Percentiles rank a stretch among this genome's conserved stretches.
Conservation (phyloP, 2,797 vertebrate species). For the Enteromius argenteus region DNA sequence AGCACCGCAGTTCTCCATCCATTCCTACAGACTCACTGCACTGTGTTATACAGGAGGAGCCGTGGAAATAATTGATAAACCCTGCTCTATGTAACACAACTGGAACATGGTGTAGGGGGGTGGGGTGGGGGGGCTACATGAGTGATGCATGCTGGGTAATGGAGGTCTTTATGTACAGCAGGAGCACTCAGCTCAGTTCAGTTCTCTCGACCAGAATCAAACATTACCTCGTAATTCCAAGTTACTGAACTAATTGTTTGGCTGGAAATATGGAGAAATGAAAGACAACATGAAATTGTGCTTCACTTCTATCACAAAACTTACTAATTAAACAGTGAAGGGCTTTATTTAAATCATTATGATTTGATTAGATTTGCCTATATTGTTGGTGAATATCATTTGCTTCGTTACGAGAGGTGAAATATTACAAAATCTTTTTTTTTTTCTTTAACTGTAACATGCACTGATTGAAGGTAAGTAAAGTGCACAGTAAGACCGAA, state of each 20-base stretch:
- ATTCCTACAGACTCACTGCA: background rate
- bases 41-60: background rate
- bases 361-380: background rate
- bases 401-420: background rate
- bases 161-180: constrained; percentile 69
- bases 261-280: background rate
- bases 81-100: constrained; percentile 39
- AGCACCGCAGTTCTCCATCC: background rate
- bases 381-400: background rate
- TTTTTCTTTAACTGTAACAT: background rate
- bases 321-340: background rate
- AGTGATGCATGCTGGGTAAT: constrained; percentile 79
- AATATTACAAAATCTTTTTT: background rate
- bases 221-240: background rate
- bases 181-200: constrained; percentile 31
- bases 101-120: constrained; percentile 29
- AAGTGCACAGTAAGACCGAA: background rate
- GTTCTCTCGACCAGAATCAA: constrained; percentile 6
- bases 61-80: background rate
- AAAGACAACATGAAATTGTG: constrained; percentile 9
- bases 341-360: background rate
- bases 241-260: background rate
- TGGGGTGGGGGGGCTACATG: constrained; percentile 49
- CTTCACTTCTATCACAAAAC: background rate
- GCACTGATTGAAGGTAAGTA: background rate